Base-by-base conservation (phyloP, 2,797 vertebrate species). In the Kryptopterus vitreolus region DNA sequence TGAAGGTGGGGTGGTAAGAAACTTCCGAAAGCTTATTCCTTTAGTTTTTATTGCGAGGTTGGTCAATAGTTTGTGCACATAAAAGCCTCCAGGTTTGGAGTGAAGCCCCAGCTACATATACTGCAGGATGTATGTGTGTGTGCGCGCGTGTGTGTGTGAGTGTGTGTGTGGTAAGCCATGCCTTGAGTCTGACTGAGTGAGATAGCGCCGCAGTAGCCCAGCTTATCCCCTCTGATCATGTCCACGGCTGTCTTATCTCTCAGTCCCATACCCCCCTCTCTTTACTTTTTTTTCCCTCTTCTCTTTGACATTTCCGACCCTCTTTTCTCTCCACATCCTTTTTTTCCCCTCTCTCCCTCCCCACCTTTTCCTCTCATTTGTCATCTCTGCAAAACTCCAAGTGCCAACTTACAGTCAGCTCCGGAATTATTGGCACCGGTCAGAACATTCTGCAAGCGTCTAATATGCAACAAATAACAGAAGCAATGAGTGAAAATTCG, bases 171-270 rank as follows among this genome's bases (percentile, higher is more conserved):
- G 38, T 80, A 76, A 81, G 62, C 79, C 59, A 52, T 68, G 68
- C 31, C 77, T 78, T 78, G 65, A 78, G 82, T 84, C 87, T 87
- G 87, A 88, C 85, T 78, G 83, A 82, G 78, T 73, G 73, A 89
- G 88, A 89, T 88, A 87, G 58, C 22, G 74, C 77, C 66, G 77
- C 87, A 88, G 78, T 3, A 77, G 61, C 82, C 12, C 35, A 78
- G 87, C 86, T 90, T 88, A 91, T 91, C 88, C 86, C 81, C 76
- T 88, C 83, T 87, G 86, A 92, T 91, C 87, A 73, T 87, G 88
- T 86, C 90, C 86, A 87, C 87, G 87, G 88, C 77, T 57, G 53
- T 75, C 79, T 85, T 85, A 86, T 83, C 85, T 86, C 61, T 65
- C 62, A 4, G 63, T 73, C 59, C 79, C 81, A 85, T 57, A 75